Conservation (phyloP, 2,113 vertebrate genomes). For the Hippolais icterina region DNA sequence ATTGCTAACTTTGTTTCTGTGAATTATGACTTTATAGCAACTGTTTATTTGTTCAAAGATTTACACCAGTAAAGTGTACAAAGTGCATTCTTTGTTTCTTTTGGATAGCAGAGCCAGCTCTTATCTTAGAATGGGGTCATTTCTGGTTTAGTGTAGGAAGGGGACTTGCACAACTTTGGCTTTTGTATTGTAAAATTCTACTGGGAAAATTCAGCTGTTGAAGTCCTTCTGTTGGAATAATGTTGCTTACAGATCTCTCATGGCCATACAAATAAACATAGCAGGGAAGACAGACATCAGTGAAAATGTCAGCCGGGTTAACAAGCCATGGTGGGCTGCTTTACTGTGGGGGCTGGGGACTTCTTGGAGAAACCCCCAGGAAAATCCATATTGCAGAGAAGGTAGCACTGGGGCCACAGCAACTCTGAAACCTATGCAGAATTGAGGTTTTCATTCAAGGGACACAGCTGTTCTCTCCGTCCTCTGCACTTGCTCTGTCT, state of each 20-base stretch:
- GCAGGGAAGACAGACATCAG: neutral
- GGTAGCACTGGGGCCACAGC: neutral
- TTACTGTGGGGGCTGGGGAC: neutral
- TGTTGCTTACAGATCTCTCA: neutral
- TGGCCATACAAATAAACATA: neutral
- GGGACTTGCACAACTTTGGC: neutral
- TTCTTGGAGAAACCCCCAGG: neutral
- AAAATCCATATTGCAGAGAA: neutral
- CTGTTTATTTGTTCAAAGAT: neutral
- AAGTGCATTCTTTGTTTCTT: neutral
- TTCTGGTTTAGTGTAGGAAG: neutral
- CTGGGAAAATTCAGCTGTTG: neutral
- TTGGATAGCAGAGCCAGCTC: neutral
- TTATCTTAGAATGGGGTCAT: neutral
- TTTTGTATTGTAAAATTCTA: neutral
- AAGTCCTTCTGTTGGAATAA: neutral
- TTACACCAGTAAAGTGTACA: neutral
- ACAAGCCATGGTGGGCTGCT: neutral
- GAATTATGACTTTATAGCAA: neutral
- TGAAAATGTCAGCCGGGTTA: neutral
- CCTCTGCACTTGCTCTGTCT: neutral
- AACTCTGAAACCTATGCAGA: fast-evolving
- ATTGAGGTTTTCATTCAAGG: neutral
- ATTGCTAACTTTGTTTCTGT: neutral
- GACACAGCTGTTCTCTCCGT: neutral